Evolutionary conservation across 2,113 vertebrate species (phyloP).

Genomic region (Cyanoramphus novaezelandiae): DNA sequence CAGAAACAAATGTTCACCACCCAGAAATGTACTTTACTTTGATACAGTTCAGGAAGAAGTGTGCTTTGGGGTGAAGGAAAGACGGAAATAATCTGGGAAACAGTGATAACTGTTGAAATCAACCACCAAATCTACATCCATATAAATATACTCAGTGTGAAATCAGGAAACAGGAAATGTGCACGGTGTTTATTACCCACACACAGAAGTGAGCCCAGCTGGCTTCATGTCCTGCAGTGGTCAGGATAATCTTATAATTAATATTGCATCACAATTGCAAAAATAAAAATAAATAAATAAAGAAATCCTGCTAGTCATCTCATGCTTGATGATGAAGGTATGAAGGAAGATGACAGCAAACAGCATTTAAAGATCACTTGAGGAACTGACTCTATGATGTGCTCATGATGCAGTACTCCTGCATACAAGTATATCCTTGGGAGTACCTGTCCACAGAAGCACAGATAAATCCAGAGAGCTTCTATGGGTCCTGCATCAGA

Average conservation of each 20-base stretch:
- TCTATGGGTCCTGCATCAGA: background rate
- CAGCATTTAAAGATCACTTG: background rate
- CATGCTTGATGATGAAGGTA: background rate
- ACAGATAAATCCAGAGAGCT: background rate
- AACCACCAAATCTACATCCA: background rate
- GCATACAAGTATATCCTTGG: rapidly evolving
- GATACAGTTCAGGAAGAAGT: slow-evolving; percentile 36
- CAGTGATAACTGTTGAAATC: slow-evolving; percentile 49
- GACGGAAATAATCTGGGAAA: slow-evolving; percentile 22
- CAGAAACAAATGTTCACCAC: slow-evolving; percentile 22
- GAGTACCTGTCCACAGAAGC: background rate
- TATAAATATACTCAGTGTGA: slow-evolving; percentile 34
- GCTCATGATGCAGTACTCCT: background rate
- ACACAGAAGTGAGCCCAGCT: background rate
- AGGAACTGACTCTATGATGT: background rate
- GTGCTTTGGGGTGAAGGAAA: slow-evolving; percentile 22
- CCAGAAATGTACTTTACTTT: slow-evolving; percentile 46
- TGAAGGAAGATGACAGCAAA: background rate
- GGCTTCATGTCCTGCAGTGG: background rate
- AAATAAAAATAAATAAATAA: background rate
- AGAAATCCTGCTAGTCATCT: background rate
- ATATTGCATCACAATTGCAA: background rate
- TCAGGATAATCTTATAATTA: slow-evolving; percentile 31
- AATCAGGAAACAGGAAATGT: slow-evolving; percentile 62
- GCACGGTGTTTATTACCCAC: background rate